Evolutionary conservation across 2,797 vertebrate species (phyloP), one percentile per base, ranked within the genome.

Genomic region (Propithecus perrieri): DNA sequence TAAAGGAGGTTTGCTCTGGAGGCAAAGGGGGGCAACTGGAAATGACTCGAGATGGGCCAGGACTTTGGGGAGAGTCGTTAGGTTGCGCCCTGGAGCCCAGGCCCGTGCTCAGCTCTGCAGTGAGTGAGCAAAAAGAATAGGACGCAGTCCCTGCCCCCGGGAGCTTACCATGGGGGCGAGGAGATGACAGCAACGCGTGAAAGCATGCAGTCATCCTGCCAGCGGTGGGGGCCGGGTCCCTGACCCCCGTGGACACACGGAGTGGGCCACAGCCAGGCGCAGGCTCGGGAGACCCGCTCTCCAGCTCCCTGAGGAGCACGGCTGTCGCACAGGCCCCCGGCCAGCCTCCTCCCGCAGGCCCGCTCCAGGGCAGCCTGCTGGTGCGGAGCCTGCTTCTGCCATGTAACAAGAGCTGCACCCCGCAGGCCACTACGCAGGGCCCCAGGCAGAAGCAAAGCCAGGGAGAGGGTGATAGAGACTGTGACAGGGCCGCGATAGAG

Each of bases 291-390:
- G 33, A 53, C 38, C 57, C 53, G 83, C 85, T 61, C 65, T 79
- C 63, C 46, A 43, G 83, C 48, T 89, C 80, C 85, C 81, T 53
- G 55, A 2, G 41, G 86, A 89, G 53, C 41, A 38, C 10, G 26
- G 83, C 88, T 78, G 88, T 72, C 74, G 89, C 89, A 48, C 33
- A 11, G 85, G 48, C 61, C 55, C 72, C 41, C 1, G 7, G 85
- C 63, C 79, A 59, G 53, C 91, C 96, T 92, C 78, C 85, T 94
- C 79, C 93, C 89, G 74, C 86, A 55, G 61, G 79, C 96, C 59
- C 74, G 33, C 61, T 50, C 85, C 76, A 86, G 94, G 95, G n/a
- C 89, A 95, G 90, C 38, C 3, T 38, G 38, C 38, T 38, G 38
- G 38, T 38, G 38, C 38, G 38, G 38, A 38, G 38, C 38, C 38